Evolutionary conservation across 2,113 vertebrate genomes (phyloP), one percentile per base, ranked within the genome.

Genomic region (Chionodraco myersi): DNA sequence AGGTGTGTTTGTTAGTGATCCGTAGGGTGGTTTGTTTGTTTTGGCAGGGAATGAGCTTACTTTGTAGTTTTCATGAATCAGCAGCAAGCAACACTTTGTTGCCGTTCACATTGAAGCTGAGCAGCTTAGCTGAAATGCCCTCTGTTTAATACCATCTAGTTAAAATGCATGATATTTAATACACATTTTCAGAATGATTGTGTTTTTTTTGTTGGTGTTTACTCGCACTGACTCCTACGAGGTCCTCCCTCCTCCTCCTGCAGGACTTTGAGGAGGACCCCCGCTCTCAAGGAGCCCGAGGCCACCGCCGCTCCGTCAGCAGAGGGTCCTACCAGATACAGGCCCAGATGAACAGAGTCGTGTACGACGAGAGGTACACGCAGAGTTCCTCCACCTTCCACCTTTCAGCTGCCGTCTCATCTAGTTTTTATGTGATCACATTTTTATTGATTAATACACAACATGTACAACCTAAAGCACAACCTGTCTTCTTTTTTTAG

Each of bases 181-280:
- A 1, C 44, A 75, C 4, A 10, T 59, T 76, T 72, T 65, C 4
- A 36, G 44, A 26, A 66, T 53, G 60, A 45, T 45, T 48, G 15
- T 49, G 66, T 23, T 10, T 30, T 61, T 10, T 10, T 23, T 11
- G 14, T 75, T 77, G 2, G 13, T 80, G 7, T 60, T 0, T 49
- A 70, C 12, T 62, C 54, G 11, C 6, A 78, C 66, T 89, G 51
- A 82, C 66, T 78, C 36, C 49, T 76, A 61, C 47, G 48, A 87
- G 77, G 72, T 72, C 80, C 34, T 82, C 9, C 13, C 18, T 12
- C 57, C 4, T 14, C 62, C 21, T 73, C 18, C 45, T 10, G 11
- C 67, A 98, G 97, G 97, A 98, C 90, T 98, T 98, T 23, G 97
- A 98, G 89, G 97, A 98, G 59, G 97, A 98, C 75, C 95, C 96